Conservation (phyloP, 2,797 vertebrate genomes). For the Vultur gryphus region DNA sequence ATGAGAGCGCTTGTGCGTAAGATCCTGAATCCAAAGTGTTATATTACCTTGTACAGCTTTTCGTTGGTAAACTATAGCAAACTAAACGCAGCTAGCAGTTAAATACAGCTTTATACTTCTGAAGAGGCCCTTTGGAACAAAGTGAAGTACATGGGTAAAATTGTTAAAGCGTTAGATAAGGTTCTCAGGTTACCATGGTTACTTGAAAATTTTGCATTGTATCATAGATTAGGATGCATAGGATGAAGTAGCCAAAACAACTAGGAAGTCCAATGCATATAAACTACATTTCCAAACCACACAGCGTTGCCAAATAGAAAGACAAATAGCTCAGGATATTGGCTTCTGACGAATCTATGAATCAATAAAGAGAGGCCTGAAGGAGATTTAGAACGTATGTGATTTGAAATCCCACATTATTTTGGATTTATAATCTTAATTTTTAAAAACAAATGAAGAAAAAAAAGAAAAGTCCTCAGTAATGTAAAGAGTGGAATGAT, state of each 20-base stretch:
- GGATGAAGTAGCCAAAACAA: conserved; percentile 64
- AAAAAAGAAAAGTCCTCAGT: neutral
- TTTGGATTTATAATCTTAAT: neutral
- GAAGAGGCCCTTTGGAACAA: conserved; percentile 52
- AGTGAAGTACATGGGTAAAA: conserved; percentile 54
- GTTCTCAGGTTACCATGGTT: conserved; percentile 73
- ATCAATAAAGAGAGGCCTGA: neutral
- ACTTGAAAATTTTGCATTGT: conserved; percentile 66
- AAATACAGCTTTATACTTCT: conserved; percentile 53
- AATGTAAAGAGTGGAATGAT: neutral
- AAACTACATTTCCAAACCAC: conserved; percentile 34
- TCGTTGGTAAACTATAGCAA: conserved; percentile 36
- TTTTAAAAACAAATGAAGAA: neutral
- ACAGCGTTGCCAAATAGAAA: neutral
- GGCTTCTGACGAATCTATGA: conserved; percentile 23
- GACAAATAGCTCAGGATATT: conserved; percentile 14
- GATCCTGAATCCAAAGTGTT: conserved; percentile 42
- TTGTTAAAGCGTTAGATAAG: conserved; percentile 30
- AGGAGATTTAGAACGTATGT: neutral
- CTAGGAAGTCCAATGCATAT: conserved; percentile 42
- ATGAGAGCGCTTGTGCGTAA: conserved; percentile 11
- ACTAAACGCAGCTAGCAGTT: conserved; percentile 23
- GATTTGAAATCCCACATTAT: neutral
- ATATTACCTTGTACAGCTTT: conserved; percentile 54
- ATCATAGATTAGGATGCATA: conserved; percentile 64